These are phyloP conservation scores for Cataglyphis rosenhaueri DNA, from an alignment of 2,888 invertebrate species.

Conservation along the genomic window DNA sequence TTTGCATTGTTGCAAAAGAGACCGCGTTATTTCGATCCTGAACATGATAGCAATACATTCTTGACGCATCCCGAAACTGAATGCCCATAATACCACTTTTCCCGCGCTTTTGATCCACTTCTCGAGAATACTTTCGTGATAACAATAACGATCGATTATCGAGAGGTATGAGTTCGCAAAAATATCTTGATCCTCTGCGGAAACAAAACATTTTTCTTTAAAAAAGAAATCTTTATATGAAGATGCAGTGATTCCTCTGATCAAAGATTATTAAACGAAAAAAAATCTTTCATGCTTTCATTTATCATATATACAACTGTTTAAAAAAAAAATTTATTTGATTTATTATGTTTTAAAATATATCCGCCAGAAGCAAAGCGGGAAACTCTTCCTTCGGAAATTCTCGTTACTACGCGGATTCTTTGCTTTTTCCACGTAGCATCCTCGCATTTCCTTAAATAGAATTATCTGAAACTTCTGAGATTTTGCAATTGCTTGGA, in stretches of 20 bases:
- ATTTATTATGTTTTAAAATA: background rate
- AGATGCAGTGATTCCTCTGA: background rate
- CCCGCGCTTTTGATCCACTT: constrained; percentile 57
- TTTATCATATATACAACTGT: constrained; percentile 30
- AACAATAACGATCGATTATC: constrained; percentile 67
- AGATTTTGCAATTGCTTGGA: constrained; percentile 26
- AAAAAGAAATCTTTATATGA: background rate
- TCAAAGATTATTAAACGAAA: constrained; percentile 15
- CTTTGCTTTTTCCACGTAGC: background rate
- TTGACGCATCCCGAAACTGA: constrained; percentile 64
- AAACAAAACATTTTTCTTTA: background rate
- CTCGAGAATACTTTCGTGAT: constrained; percentile 61
- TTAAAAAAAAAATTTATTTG: background rate
- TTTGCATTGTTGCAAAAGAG: constrained; percentile 39
- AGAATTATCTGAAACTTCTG: constrained; percentile 1
- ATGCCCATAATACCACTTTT: constrained; percentile 66
- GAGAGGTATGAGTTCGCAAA: constrained; percentile 11
- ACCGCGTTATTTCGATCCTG: constrained; percentile 58
- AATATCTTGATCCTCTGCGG: constrained; percentile 1
- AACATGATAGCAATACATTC: constrained; percentile 68
- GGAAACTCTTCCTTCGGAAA: constrained; percentile 13
- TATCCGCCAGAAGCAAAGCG: constrained; percentile 16
- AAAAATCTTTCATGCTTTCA: background rate
- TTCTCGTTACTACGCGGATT: constrained; percentile 1
- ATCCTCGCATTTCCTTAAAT: background rate